phyloP scores from a whole-genome alignment of 2,113 vertebrate genomes.

The Marmota monax region DNA sequence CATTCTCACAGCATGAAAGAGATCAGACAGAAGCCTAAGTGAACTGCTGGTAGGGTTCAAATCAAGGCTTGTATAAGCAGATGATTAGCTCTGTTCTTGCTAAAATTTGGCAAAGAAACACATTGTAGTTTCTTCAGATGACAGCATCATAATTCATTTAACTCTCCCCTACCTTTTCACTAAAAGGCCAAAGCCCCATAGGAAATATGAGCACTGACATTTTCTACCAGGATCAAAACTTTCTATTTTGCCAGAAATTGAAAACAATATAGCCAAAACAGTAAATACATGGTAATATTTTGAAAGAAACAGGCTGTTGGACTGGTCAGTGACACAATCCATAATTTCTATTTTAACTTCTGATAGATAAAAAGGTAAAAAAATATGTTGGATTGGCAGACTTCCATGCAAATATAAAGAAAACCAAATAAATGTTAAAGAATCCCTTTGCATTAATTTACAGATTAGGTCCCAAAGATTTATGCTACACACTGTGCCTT shows the following conservation, averaged over 20 bases:
- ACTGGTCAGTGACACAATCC: constrained; percentile 73
- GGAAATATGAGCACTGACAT: constrained; percentile 83
- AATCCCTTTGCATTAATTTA: constrained; percentile 79
- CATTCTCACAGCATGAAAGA: constrained; percentile 61
- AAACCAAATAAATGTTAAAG: constrained; percentile 78
- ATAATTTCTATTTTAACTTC: constrained; percentile 77
- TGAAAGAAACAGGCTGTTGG: constrained; percentile 79
- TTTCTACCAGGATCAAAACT: constrained; percentile 82
- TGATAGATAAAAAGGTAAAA: constrained; percentile 78
- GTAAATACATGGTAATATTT: constrained; percentile 78
- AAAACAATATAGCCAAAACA: constrained; percentile 82
- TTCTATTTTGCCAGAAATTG: constrained; percentile 72
- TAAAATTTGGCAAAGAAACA: constrained; percentile 82
- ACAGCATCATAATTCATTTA: constrained; percentile 83
- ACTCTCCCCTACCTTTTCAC: constrained; percentile 74
- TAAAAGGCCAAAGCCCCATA: constrained; percentile 79
- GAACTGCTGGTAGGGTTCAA: constrained; percentile 47
- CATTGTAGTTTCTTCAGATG: constrained; percentile 77
- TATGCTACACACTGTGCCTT: constrained; percentile 74
- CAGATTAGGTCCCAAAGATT: constrained; percentile 79
- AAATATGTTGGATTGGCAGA: constrained; percentile 61
- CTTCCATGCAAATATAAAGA: constrained; percentile 79
- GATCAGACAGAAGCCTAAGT: constrained; percentile 55
- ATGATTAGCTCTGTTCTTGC: constrained; percentile 74
- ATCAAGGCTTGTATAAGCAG: constrained; percentile 69